Conservation (phyloP, 2,888 invertebrate genomes). For the Pecten maximus region DNA sequence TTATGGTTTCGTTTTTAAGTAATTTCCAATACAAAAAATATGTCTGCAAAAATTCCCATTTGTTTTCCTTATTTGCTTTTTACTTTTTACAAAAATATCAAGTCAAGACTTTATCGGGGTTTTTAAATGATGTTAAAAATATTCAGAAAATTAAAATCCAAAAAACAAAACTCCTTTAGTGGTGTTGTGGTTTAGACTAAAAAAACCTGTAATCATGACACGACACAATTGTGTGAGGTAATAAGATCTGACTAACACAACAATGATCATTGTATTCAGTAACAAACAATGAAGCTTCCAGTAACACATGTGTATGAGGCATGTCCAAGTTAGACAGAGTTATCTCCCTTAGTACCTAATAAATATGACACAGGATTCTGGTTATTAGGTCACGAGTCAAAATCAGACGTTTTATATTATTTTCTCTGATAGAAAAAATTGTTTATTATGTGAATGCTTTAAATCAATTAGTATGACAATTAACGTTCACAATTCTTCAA, state of each 20-base stretch:
- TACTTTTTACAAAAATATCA: too few relatives aligned
- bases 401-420: too few relatives aligned
- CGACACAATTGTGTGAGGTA: background rate
- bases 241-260: background rate
- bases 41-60: too few relatives aligned
- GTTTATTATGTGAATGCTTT: too few relatives aligned
- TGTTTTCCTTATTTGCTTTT: too few relatives aligned
- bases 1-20: too few relatives aligned
- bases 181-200: background rate
- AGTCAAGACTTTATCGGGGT: background rate
- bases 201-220: background rate
- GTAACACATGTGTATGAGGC: background rate
- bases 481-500: too few relatives aligned
- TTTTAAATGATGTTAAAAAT: background rate
- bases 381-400: too few relatives aligned
- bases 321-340: background rate
- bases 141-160: background rate
- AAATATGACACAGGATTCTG: too few relatives aligned
- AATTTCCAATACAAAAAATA: too few relatives aligned
- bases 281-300: background rate
- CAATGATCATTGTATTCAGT: background rate
- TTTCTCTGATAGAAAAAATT: too few relatives aligned
- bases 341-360: background rate
- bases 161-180: background rate
- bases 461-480: too few relatives aligned